A percentile compares a stretch with the other conserved stretches of the same genome.
Evolutionary conservation across 2,797 vertebrate species (phyloP).

Genomic region (Spatula clypeata): DNA sequence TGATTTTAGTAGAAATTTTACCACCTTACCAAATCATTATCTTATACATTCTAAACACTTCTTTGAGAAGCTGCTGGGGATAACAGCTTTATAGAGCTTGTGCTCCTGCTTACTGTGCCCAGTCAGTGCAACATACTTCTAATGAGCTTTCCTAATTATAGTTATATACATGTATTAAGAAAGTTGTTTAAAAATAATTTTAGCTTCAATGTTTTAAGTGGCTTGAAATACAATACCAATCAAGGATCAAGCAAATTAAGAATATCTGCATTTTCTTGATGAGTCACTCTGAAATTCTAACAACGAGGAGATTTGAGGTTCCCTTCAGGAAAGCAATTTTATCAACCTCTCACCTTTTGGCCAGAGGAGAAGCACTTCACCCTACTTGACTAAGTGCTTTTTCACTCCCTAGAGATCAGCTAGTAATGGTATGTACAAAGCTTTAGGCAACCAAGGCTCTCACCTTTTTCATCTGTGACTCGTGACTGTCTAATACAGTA

Average conservation of each 20-base stretch:
- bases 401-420: neutral
- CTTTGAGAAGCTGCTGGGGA: neutral
- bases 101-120: neutral
- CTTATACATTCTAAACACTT: neutral
- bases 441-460: conserved; percentile 4
- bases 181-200: neutral
- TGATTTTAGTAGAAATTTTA: neutral
- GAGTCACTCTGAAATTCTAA: neutral
- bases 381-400: neutral
- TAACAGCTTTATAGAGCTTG: neutral
- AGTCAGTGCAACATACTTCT: neutral
- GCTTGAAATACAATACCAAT: neutral
- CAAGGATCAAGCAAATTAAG: neutral
- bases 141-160: neutral
- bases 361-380: neutral
- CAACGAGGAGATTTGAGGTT: neutral
- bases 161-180: neutral
- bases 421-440: neutral
- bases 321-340: conserved; percentile 23
- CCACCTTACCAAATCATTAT: neutral
- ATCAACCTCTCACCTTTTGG: neutral
- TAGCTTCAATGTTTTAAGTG: neutral
- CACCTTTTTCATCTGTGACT: neutral
- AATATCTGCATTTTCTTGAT: neutral
- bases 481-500: neutral